Evolutionary conservation across 2,113 vertebrate genomes (phyloP).

Genomic region (Muntiacus reevesi): DNA sequence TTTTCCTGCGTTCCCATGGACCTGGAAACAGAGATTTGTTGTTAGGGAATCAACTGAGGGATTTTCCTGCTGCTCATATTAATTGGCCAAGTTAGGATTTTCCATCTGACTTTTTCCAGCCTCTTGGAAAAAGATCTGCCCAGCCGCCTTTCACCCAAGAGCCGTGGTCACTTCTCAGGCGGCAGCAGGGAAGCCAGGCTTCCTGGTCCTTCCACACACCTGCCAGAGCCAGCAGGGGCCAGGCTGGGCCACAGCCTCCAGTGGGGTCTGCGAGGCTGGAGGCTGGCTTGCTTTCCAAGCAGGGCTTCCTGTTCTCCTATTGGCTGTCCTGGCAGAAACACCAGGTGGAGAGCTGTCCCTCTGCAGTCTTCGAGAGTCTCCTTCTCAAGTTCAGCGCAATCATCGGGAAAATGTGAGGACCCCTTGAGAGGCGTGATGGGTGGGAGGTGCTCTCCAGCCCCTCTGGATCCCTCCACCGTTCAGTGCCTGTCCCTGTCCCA

Average conservation of each 20-base stretch:
- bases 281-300: accelerated
- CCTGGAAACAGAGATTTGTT: constrained; percentile 66
- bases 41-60: constrained; percentile 72
- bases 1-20: constrained; percentile 61
- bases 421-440: not conserved
- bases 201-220: too few species aligned
- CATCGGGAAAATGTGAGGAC: not conserved
- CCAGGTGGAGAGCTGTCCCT: not conserved
- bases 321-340: not conserved
- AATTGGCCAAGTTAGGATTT: constrained; percentile 34
- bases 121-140: not conserved
- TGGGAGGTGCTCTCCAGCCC: too few species aligned
- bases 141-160: not conserved
- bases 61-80: constrained; percentile 53
- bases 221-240: not conserved
- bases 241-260: too few species aligned
- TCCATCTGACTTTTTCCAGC: constrained; percentile 60
- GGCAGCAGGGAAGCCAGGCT: not conserved
- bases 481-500: too few species aligned
- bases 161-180: not conserved
- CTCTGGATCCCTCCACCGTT: not conserved
- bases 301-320: not conserved
- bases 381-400: not conserved
- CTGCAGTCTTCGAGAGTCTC: not conserved
- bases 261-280: not conserved